Evolutionary conservation across 2,888 invertebrate genomes (phyloP).

Genomic region (Acanthosepion lycidas): DNA sequence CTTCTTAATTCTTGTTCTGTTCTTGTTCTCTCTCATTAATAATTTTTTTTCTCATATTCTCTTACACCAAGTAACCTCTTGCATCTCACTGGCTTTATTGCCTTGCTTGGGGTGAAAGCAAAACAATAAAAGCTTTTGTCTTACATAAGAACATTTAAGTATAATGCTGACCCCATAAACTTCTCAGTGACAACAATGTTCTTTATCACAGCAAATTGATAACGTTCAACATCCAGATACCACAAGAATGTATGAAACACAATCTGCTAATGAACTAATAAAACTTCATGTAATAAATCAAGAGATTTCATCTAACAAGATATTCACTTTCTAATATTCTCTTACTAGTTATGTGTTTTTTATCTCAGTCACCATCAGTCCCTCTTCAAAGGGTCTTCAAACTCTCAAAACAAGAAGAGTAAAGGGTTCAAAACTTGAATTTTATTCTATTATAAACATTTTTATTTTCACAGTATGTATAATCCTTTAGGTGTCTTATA

Average conservation of each 20-base stretch:
- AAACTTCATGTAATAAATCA: background rate
- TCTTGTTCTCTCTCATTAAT: no score
- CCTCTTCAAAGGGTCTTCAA: background rate
- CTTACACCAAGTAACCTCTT: no score
- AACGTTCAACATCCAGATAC: background rate
- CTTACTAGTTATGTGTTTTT: background rate
- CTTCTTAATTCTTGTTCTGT: no score
- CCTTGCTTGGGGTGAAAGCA: no score
- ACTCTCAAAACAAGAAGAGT: background rate
- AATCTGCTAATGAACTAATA: background rate
- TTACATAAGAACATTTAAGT: no score
- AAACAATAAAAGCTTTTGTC: no score
- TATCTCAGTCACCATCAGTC: background rate
- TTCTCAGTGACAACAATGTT: background rate
- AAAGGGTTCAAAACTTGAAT: background rate
- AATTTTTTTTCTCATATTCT: no score
- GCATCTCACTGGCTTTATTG: no score
- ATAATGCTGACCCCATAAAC: no score
- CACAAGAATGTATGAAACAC: background rate
- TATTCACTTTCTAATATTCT: background rate
- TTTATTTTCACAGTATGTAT: background rate
- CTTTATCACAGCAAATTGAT: background rate
- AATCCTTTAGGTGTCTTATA: no score
- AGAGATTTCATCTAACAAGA: background rate
- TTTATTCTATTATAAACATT: background rate